Evolutionary conservation across 2,113 vertebrate species (phyloP), one percentile per base, ranked within the genome.

Genomic region (Plecturocebus donacophilus): DNA sequence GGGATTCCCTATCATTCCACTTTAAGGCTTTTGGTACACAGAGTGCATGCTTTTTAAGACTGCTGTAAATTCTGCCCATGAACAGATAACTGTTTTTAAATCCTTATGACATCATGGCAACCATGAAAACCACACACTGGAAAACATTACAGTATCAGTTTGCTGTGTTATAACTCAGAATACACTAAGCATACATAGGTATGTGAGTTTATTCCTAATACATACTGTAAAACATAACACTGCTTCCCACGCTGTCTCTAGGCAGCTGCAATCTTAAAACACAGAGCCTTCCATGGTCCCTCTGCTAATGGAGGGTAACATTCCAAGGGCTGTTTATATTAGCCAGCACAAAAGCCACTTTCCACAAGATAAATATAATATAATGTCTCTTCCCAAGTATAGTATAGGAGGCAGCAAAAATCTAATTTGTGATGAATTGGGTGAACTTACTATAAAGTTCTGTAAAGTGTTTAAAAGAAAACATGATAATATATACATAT

Each of bases 101-200:
- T 47, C 76, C 77, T 94, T n/a, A 56, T 56, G 95, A 89, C 84
- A 83, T 87, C 97, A 97, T 8, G 56, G 64, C 77, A 94, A 86
- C 86, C 49, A 73, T 88, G 96, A 89, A 76, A 77, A 93, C 52
- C 91, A 95, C 61, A 64, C 3, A 45, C 68, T 85, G 83, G 73
- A 80, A 97, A 86, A 80, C 58, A 93, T 73, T 35, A 66, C 14
- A 71, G 25, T 40, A 85, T 86, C 88, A 14, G 19, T 25, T 30
- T 38, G 45, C 19, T 12, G 35, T 40, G 23, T 87, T 40, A 2
- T 58, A 70, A 91, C 54, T 94, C 54, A 54, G 14, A 93, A 75
- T 12, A 20, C 21, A 30, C 64, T 35, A n/a, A 70, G 64, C 49
- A 89, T 84, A 95, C 58, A 64, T 27, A 83, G 17, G 27, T 68